Evolutionary conservation across 2,888 invertebrate species (phyloP), one percentile per base, ranked within the genome.

Genomic region (Nezara viridula): DNA sequence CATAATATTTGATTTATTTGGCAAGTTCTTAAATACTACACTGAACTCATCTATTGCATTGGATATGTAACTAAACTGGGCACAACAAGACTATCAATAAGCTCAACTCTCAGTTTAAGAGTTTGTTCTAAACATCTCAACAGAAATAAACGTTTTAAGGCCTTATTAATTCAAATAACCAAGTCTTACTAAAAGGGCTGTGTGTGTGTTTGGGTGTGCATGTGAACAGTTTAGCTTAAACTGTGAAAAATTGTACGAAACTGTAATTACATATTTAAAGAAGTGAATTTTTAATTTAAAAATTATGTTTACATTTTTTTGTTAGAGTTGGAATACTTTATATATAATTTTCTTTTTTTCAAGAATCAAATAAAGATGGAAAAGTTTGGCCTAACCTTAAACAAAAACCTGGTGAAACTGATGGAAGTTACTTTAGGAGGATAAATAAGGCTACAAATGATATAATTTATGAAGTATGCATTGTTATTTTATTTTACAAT

Each of bases 391-490:
- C 94, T 19, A 91, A 94, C 7, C 94, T 96, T 90, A 94, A 94
- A 90, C 95, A 95, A 92, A 92, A 93, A 89, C 93, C 94, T 0
- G 95, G 95, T 0, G 97, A 97, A 93, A 93, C 94, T 0, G 94
- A 94, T 24, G 92, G 94, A n/a, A 93, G 93, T 14, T 97, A 96
- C 92, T 93, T 96, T 87, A 92, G 94, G 27, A 94, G 97, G 89
- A 95, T 97, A 52, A 95, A 95, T 92, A 94, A 94, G 90, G 95
- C 95, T 27, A 95, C 96, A 16, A 93, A 94, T 24, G 94, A 95
- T 27, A 94, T 95, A n/a, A 92, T 95, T 2, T 93, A 94, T 77
- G 95, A 95, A 89, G 91, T 91, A 86, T 14, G 81, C 55, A 2
- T 86, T 55, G 3, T 87, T n/a, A 66, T 27, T 66, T 66, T 66